These are phyloP conservation scores for Hypercompe scribonia DNA, from an alignment of 2,888 invertebrate species.

Conservation along the genomic window DNA sequence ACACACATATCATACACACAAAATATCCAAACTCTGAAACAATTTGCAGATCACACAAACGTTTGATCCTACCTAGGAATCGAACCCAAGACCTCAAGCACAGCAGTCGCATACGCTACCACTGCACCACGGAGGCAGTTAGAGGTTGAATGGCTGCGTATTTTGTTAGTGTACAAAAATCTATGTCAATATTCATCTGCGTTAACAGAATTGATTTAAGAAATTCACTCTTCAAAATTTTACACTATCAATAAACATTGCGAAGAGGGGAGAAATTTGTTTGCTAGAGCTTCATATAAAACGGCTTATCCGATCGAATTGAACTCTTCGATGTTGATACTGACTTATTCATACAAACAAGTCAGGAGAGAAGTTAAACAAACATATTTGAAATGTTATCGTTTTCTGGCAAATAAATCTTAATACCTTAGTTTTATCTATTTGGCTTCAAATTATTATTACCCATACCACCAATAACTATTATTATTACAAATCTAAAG, in stretches of 20 bases:
- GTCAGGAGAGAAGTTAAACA: constrained; percentile 6
- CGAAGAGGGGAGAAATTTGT: constrained; percentile 17
- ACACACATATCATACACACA: no score
- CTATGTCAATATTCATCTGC: background rate
- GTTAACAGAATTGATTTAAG: background rate
- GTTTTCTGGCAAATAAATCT: constrained; percentile 10
- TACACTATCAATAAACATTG: constrained; percentile 16
- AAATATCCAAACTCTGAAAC: no score
- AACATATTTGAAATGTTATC: constrained; percentile 10
- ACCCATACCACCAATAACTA: background rate
- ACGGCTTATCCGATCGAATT: constrained; percentile 31
- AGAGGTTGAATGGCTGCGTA: background rate
- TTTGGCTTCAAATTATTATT: background rate
- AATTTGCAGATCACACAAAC: no score
- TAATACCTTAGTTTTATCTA: constrained; percentile 2
- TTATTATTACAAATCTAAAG: background rate
- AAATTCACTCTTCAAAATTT: constrained; percentile 1
- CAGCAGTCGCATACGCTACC: no score
- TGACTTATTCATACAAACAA: constrained; percentile 22
- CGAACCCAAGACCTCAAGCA: no score
- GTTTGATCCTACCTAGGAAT: no score
- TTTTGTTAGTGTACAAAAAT: background rate
- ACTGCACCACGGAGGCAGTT: no score
- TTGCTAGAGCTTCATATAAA: constrained; percentile 25
- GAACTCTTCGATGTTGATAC: constrained; percentile 25